Base-by-base conservation (phyloP, 2,888 invertebrate species). In the Unio pictorum region DNA sequence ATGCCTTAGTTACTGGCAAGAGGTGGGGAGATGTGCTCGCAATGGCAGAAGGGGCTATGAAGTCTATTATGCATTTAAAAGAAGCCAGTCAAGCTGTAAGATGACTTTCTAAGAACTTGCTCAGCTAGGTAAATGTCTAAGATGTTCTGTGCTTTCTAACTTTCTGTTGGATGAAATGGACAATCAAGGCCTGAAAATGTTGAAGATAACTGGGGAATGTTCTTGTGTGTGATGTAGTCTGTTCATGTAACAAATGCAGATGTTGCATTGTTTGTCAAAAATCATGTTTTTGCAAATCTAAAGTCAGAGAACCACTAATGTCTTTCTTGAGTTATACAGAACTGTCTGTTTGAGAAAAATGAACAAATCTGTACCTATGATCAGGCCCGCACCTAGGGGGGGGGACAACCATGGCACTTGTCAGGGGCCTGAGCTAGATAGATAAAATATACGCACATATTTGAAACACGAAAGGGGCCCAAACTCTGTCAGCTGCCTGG, bases 1-100 rank as follows among this genome's bases (percentile, higher is more conserved):
- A 23, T 23, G 23, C 23, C 23, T 23, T 23, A 23, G 23, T 23
- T 23, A 23, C 23, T 76, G 76, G 74, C 78, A 76, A 55, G 76
- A 78, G 54, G 45, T 69, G 28, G 69, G 74, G 6, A 18, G 67
- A 18, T 69, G 69, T 69, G 67, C 60, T 3, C 23, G 70, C 30
- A 66, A 68, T 61, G 67, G 69, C 3, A 26, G 66, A 55, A 18
- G 61, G 17, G 58, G 69, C 45, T 57, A 62, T 62, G 61, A 66
- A 4, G 20, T 68, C 26, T 61, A 55, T 45, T 72, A 66, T 72
- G 68, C 56, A 15, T 72, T 60, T 28, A 58, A 60, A 23, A 55
- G 56, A 58, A 58, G 67, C 57, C 28, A 28, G n/a, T n/a, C 55
- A 69, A 65, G 23, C 4, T 57, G n/a, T 28, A 62, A 11, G 23